phyloP scores from a whole-genome alignment of 1,140 invertebrate species.

The Drosophila yakuba region DNA sequence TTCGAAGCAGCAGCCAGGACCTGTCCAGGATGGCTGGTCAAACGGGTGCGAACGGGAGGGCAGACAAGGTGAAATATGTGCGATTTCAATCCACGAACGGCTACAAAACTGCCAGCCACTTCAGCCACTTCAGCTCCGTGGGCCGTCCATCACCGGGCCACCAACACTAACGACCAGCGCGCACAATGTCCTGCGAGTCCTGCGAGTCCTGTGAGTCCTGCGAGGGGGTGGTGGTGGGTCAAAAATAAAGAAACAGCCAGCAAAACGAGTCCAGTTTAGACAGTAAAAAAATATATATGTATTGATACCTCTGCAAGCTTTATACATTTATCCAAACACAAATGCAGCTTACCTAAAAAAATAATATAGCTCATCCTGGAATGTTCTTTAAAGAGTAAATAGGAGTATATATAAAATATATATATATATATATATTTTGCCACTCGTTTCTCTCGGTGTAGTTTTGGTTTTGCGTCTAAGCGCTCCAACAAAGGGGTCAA shows the following conservation, averaged over 20 bases:
- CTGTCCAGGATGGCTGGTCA: slow-evolving; percentile 12
- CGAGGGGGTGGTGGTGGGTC: slow-evolving; percentile 16
- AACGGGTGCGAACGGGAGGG: slow-evolving; percentile 11
- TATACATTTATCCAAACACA: not conserved
- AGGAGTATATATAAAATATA: too few species aligned
- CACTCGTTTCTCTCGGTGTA: not conserved
- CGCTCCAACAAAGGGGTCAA: slow-evolving; percentile 68
- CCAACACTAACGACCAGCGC: slow-evolving; percentile 5
- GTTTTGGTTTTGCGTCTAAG: slow-evolving; percentile 36
- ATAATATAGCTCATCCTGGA: not conserved
- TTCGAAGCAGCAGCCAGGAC: slow-evolving; percentile 23
- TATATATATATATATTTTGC: too few species aligned
- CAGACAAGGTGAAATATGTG: slow-evolving; percentile 44
- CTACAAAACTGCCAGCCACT: slow-evolving; percentile 9
- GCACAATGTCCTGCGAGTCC: slow-evolving; percentile 21
- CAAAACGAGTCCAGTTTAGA: slow-evolving; percentile 22
- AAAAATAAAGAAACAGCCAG: slow-evolving; percentile 3
- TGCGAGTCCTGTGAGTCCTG: slow-evolving; percentile 20
- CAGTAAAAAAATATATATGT: not conserved
- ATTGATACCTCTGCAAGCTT: not conserved
- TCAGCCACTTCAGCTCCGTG: slow-evolving; percentile 22
- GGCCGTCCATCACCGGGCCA: slow-evolving; percentile 23
- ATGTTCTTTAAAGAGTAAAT: not conserved
- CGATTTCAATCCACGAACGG: slow-evolving; percentile 37
- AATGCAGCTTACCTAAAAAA: not conserved